Percentiles rank a stretch among this genome's conserved stretches.
phyloP scores from a whole-genome alignment of 2,113 vertebrate genomes.

The Lepisosteus oculatus region DNA sequence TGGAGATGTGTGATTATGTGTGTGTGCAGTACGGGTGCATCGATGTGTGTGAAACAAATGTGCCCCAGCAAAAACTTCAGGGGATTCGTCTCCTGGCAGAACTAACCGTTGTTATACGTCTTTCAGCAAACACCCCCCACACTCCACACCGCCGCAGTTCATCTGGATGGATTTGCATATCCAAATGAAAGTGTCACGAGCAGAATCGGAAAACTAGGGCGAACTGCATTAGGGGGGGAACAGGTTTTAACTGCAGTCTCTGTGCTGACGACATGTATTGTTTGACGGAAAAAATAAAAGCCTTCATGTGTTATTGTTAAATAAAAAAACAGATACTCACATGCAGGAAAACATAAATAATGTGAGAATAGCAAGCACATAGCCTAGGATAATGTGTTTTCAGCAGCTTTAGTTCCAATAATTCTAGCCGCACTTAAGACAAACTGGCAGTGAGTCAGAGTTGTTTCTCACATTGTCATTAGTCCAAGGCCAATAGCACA shows the following conservation, averaged over 20 bases:
- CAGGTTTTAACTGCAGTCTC: conserved; percentile 6
- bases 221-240: too few species aligned
- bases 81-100: too few species aligned
- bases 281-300: conserved; percentile 26
- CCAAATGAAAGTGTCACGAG: too few species aligned
- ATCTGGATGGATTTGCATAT: too few species aligned
- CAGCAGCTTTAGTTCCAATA: conserved; percentile 23
- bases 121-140: too few species aligned
- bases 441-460: neutral
- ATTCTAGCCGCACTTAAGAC: neutral
- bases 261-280: conserved; percentile 47
- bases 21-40: conserved; percentile 65
- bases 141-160: too few species aligned
- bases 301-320: conserved; percentile 45
- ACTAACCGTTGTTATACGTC: too few species aligned
- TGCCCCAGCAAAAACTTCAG: too few species aligned
- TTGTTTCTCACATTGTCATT: neutral
- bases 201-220: too few species aligned
- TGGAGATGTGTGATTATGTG: conserved; percentile 39
- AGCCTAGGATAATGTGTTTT: conserved; percentile 11
- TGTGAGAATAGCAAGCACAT: conserved; percentile 7
- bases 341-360: conserved; percentile 29
- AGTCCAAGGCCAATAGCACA: neutral
- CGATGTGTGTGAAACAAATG: too few species aligned
- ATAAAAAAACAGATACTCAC: conserved; percentile 26